Base-by-base conservation (phyloP, 2,888 invertebrate genomes). In the Cephus pulcher region DNA sequence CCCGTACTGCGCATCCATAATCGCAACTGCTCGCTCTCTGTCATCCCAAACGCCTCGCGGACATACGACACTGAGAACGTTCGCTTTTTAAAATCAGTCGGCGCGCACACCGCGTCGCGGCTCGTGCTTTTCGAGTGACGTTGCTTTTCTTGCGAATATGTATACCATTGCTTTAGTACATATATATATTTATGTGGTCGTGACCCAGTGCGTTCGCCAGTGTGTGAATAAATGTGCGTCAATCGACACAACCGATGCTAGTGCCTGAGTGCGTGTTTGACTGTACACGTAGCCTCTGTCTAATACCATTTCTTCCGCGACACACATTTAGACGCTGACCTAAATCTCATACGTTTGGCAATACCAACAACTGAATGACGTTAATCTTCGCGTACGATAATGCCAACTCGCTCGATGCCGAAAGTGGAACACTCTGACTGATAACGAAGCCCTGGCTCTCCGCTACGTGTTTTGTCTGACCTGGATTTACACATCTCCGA, bases 401-500 rank as follows among this genome's bases (percentile, higher is more conserved):
- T 70, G 70, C 70, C 70, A 33, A 70, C 32, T 30, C 70, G 70
- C 33, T 30, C 70, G 70, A 12, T 70, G 70, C 70, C 70, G 70
- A 70, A 70, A 70, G 70, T 70, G 11, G 70, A 70, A 33, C 70
- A 70, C 70, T 30, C 12, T 30, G 70, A 70, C 70, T 70, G 70
- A 70, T 70, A 70, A 70, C 70, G 70, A 12, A 33, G 15, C 40
- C 37, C 40, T 15, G 40, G 6, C 40, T 40, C 15, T 40, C 40
- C 1, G 6, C 78, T 76, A 80, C 73, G 80, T 76, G 70, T 76
- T 78, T 79, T 75, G 80, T 78, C 77, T 85, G 87, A 86, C 87
- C 86, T 85, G 84, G 85, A 84, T 84, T 78, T 80, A 68, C 74
- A 77, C 78, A 80, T 74, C 34, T 80, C 80, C 78, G 74, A 79